phyloP scores from a whole-genome alignment of 2,113 vertebrate species.

The Charadrius vociferus region DNA sequence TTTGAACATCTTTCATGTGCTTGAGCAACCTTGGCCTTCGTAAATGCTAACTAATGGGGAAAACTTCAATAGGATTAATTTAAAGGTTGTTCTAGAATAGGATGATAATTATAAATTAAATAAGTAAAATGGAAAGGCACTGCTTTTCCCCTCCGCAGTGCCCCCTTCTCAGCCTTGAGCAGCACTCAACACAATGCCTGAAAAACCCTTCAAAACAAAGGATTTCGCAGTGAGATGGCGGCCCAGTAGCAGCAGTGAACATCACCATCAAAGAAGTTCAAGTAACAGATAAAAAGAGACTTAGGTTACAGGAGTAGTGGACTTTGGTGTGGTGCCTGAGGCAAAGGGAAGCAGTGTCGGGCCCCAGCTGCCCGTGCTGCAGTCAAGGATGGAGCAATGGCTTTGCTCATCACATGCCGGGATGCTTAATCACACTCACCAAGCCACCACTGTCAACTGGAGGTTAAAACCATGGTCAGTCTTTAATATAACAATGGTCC shows the following conservation, averaged over 20 bases:
- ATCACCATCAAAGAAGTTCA: not conserved
- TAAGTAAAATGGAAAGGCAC: not conserved
- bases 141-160: not conserved
- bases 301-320: not conserved
- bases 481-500: not conserved
- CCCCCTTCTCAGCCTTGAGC: not conserved
- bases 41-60: not conserved
- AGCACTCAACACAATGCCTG: not conserved
- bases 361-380: not conserved
- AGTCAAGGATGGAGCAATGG: not conserved
- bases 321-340: not conserved
- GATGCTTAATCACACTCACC: not conserved
- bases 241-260: not conserved
- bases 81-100: not conserved
- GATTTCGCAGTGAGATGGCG: not conserved
- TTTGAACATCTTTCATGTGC: not conserved
- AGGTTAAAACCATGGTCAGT: not conserved
- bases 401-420: not conserved
- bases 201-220: not conserved
- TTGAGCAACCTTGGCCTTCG: not conserved
- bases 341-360: not conserved
- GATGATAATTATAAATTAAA: not conserved
- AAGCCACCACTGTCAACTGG: not conserved
- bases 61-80: not conserved
- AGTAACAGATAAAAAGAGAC: not conserved